A percentile compares a stretch with the other conserved stretches of the same genome.
phyloP scores from a whole-genome alignment of 2,888 invertebrate genomes.

The Harpagoxenus sublaevis region DNA sequence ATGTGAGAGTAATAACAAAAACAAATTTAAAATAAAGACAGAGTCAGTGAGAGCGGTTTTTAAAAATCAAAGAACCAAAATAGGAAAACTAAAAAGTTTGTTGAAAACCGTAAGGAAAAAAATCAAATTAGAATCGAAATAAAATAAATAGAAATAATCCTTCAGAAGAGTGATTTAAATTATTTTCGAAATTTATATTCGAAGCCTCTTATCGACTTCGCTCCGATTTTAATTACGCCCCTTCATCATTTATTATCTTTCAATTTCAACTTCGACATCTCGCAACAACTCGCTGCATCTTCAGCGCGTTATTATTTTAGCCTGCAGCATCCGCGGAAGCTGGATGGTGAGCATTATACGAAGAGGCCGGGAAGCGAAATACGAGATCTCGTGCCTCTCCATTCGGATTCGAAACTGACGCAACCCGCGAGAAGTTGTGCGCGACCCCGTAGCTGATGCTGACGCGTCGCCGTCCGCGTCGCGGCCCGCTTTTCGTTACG shows the following conservation, averaged over 20 bases:
- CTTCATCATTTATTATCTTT: background rate
- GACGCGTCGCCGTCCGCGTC: background rate
- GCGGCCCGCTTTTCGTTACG: background rate
- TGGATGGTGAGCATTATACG: background rate
- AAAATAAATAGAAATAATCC: background rate
- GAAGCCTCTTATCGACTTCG: background rate
- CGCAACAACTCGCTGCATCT: background rate
- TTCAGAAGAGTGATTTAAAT: too few species aligned
- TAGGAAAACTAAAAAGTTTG: background rate
- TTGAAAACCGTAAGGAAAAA: background rate
- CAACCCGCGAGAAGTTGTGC: background rate
- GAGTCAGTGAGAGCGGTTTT: too few species aligned
- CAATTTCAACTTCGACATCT: background rate
- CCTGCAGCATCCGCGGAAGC: background rate
- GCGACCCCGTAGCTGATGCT: background rate
- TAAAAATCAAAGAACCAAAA: background rate
- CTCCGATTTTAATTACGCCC: background rate
- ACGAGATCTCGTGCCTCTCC: background rate
- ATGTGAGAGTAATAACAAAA: background rate
- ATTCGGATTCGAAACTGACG: slow-evolving; percentile 18
- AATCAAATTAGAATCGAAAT: background rate
- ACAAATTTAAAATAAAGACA: background rate
- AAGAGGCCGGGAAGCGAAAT: background rate
- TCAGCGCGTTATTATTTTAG: background rate
- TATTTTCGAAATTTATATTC: background rate